A percentile compares a stretch with the other conserved stretches of the same genome.
These are phyloP conservation scores for Cranoglanis bouderius DNA, from an alignment of 2,113 vertebrate species.

Conservation along the genomic window DNA sequence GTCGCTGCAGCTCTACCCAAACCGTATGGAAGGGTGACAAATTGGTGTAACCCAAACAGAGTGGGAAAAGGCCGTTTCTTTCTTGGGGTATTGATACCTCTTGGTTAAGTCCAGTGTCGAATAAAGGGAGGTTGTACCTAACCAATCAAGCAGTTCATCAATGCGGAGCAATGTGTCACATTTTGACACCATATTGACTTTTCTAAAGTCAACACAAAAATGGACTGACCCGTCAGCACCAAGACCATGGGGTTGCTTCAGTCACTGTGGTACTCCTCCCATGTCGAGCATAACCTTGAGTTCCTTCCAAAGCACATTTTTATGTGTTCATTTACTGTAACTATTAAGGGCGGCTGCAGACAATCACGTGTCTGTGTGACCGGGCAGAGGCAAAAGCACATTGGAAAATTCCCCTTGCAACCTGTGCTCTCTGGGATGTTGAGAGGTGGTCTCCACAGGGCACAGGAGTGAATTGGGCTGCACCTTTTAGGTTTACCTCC, in stretches of 20 bases:
- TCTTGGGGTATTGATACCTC: background rate
- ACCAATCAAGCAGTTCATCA: background rate
- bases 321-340: background rate
- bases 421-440: background rate
- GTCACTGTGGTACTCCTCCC: background rate
- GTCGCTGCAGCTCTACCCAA: background rate
- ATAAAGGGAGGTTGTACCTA: background rate
- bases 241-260: background rate
- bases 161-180: background rate
- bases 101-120: background rate
- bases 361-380: background rate
- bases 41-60: background rate
- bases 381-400: background rate
- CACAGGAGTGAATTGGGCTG: background rate
- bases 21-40: background rate
- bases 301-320: background rate
- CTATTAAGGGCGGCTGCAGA: background rate
- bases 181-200: background rate
- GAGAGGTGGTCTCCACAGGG: background rate
- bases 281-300: background rate
- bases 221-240: background rate
- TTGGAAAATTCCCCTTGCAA: background rate
- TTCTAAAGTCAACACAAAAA: background rate
- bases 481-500: background rate
- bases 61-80: background rate